phyloP scores from a whole-genome alignment of 2,797 vertebrate species.

The Xiphophorus birchmanni region DNA sequence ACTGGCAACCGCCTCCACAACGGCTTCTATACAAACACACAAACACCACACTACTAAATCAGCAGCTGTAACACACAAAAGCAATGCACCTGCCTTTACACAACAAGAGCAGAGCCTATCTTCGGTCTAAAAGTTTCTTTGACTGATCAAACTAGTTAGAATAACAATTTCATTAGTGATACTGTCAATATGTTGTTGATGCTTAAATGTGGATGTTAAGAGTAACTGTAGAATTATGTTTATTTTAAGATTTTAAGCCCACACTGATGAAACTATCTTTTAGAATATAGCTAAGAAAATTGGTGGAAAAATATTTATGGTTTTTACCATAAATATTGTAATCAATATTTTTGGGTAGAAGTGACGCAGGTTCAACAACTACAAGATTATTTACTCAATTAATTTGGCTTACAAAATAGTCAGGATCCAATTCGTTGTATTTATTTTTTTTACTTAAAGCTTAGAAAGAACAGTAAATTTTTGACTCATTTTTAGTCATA shows the following conservation, averaged over 20 bases:
- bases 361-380: neutral
- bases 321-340: neutral
- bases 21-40: conserved; percentile 67
- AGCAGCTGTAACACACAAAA: conserved; percentile 77
- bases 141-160: conserved; percentile 19
- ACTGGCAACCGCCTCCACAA: conserved; percentile 58
- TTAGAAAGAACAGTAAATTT: neutral
- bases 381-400: neutral
- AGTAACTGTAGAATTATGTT: neutral
- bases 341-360: neutral
- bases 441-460: neutral
- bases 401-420: neutral
- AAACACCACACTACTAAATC: conserved; percentile 64
- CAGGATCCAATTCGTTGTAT: too few relatives aligned
- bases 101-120: conserved; percentile 38
- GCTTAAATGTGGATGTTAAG: neutral
- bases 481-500: neutral
- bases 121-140: conserved; percentile 44
- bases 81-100: conserved; percentile 73
- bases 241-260: conserved; percentile 18
- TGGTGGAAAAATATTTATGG: neutral
- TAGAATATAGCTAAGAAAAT: neutral
- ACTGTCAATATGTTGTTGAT: neutral
- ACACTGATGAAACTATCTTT: neutral
- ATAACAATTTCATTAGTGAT: neutral